Conservation (phyloP, 2,797 vertebrate species). For the Myripristis murdjan region DNA sequence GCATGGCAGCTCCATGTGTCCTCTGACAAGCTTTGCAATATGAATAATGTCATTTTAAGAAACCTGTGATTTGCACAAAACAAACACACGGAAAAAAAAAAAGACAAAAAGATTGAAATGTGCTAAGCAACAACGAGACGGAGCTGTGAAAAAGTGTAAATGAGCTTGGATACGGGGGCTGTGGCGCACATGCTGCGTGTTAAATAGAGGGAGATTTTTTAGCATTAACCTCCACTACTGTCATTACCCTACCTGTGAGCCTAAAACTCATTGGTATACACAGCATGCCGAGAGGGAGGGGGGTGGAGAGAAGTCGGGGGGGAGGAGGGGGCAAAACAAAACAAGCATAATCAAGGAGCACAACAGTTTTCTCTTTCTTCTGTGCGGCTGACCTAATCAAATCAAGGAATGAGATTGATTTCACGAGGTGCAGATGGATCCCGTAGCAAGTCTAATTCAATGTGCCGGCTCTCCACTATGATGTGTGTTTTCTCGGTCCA, state of each 20-base stretch:
- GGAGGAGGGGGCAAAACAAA: conserved; percentile 60
- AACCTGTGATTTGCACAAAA: too few species aligned
- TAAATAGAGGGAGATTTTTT: conserved; percentile 68
- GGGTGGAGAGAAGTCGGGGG: conserved; percentile 29
- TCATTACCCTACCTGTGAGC: conserved; percentile 78
- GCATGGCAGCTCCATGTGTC: too few species aligned
- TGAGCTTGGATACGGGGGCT: conserved; percentile 53
- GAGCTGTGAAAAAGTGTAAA: conserved; percentile 59
- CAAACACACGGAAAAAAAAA: too few species aligned
- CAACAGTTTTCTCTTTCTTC: conserved; percentile 80
- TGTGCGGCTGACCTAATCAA: conserved; percentile 82
- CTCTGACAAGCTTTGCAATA: too few species aligned
- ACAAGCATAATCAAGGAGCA: conserved; percentile 81
- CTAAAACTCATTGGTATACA: conserved; percentile 68
- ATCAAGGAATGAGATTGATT: conserved; percentile 84
- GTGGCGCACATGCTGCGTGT: conserved; percentile 64
- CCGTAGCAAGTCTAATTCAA: conserved; percentile 82
- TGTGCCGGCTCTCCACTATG: conserved; percentile 71
- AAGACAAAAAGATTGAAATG: conserved; percentile 15
- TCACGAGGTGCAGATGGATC: conserved; percentile 85
- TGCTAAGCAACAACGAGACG: conserved; percentile 49
- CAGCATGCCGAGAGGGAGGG: conserved; percentile 49
- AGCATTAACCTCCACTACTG: conserved; percentile 75
- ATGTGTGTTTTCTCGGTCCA: conserved; percentile 84
- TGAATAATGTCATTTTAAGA: too few species aligned